Base-by-base conservation (phyloP, 2,113 vertebrate species). In the Haplochromis burtoni region DNA sequence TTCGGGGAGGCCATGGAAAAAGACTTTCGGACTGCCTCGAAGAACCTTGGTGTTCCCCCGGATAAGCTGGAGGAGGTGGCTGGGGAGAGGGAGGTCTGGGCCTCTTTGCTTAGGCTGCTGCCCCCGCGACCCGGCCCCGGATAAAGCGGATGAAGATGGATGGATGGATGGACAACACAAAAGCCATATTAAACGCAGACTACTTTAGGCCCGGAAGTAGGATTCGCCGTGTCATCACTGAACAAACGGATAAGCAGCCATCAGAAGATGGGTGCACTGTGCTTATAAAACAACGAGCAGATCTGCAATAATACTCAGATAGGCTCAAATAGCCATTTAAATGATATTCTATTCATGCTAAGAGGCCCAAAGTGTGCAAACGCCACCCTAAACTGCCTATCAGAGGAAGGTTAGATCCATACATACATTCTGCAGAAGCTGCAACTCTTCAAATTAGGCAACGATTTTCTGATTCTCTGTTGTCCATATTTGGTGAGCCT, bases 1-100 rank as follows among this genome's bases (percentile, higher is more conserved):
- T 51, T 19, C 2, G 1, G 47, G 0, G 17, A 51, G 17, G 1
- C 17, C 47, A 51, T 51, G 8, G 8, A 51, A 19, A 51, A 19
- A 51, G 17, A 49, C 17, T 49, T 17, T 3, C 2, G 4, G 45
- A 8, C 7, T 45, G 13, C 1, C 13, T 47, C 1, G 0, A 47
- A 47, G 45, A n/a, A n/a, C n/a, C n/a, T n/a, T n/a, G n/a, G n/a
- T n/a, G n/a, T n/a, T n/a, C n/a, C n/a, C n/a, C n/a, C n/a, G n/a
- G n/a, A n/a, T n/a, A n/a, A n/a, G n/a, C n/a, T n/a, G n/a, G n/a
- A n/a, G n/a, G n/a, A n/a, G n/a, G n/a, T n/a, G n/a, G n/a, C n/a
- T n/a, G n/a, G n/a, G n/a, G n/a, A n/a, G n/a, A n/a, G n/a, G n/a
- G n/a, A n/a, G n/a, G n/a, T n/a, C n/a, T n/a, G n/a, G n/a, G n/a